phyloP scores from a whole-genome alignment of 1,140 invertebrate species.

The Mercenaria mercenaria region DNA sequence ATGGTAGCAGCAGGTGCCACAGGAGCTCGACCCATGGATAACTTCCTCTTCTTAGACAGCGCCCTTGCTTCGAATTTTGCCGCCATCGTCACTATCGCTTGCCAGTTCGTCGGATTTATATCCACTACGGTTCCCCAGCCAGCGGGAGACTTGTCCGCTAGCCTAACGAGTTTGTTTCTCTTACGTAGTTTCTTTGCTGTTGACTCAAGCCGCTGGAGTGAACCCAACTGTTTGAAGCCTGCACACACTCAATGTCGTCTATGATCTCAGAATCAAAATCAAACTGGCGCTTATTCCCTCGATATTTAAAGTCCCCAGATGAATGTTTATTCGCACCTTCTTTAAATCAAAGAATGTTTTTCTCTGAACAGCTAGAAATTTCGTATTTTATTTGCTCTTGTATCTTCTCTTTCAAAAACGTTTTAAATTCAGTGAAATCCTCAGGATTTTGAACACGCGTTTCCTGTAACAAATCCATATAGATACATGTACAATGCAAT shows the following conservation, averaged over 20 bases:
- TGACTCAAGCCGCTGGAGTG: background rate
- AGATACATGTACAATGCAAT: too few relatives aligned
- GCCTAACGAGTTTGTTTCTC: slow-evolving; percentile 6
- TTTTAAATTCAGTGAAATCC: too few relatives aligned
- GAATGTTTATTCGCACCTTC: too few relatives aligned
- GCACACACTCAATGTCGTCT: too few relatives aligned
- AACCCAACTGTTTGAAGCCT: background rate
- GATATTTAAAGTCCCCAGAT: background rate
- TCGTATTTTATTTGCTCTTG: background rate
- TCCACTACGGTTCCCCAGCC: background rate
- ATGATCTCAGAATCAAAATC: background rate
- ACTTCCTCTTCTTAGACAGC: background rate
- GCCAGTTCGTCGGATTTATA: slow-evolving; percentile 8
- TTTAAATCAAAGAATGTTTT: background rate
- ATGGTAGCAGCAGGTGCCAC: too few relatives aligned
- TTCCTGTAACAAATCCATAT: too few relatives aligned
- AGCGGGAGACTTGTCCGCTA: background rate
- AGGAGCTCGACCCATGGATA: too few relatives aligned
- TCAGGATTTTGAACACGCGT: too few relatives aligned
- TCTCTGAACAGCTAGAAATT: background rate
- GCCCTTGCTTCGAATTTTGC: too few relatives aligned
- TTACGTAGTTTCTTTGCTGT: background rate
- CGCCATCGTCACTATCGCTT: slow-evolving; percentile 12
- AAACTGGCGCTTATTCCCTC: background rate
- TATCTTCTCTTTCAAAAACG: background rate